Percentiles rank a stretch among this genome's conserved stretches.
phyloP scores from a whole-genome alignment of 1,140 invertebrate species.

The Galleria mellonella region DNA sequence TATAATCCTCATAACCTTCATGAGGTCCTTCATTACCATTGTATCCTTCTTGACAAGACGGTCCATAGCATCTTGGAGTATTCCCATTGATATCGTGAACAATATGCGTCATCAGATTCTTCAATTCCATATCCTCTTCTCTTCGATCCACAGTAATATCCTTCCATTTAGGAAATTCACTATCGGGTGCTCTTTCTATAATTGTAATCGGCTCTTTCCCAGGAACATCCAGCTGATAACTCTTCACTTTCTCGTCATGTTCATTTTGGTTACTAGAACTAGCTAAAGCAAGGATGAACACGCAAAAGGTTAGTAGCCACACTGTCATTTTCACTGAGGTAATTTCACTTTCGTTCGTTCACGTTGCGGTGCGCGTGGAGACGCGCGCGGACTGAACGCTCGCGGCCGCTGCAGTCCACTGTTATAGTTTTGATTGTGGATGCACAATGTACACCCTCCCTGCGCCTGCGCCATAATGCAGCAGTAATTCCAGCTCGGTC shows the following conservation, averaged over 20 bases:
- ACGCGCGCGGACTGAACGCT: slow-evolving; percentile 57
- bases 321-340: slow-evolving; percentile 55
- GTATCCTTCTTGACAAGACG: slow-evolving; percentile 64
- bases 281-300: slow-evolving; percentile 27
- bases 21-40: slow-evolving; percentile 44
- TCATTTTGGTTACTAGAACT: slow-evolving; percentile 37
- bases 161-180: slow-evolving; percentile 22
- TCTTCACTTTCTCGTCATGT: slow-evolving; percentile 41
- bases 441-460: slow-evolving; percentile 62
- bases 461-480: slow-evolving; percentile 65
- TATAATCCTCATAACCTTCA: slow-evolving; percentile 75
- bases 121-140: slow-evolving; percentile 52
- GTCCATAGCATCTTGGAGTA: slow-evolving; percentile 59
- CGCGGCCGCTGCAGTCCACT: slow-evolving; percentile 31
- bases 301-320: slow-evolving; percentile 39
- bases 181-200: slow-evolving; percentile 55
- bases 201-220: slow-evolving; percentile 74
- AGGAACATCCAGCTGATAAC: slow-evolving; percentile 69
- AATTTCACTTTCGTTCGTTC: slow-evolving; percentile 57
- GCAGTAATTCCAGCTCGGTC: slow-evolving; percentile 59
- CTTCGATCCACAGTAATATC: slow-evolving; percentile 19
- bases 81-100: slow-evolving; percentile 42
- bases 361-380: slow-evolving; percentile 42
- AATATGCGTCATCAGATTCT: slow-evolving; percentile 65
- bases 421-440: slow-evolving; percentile 70